Percentiles rank a stretch among this genome's conserved stretches.
These are phyloP conservation scores for Drosophila recens DNA, from an alignment of 2,888 invertebrate genomes.

Conservation along the genomic window DNA sequence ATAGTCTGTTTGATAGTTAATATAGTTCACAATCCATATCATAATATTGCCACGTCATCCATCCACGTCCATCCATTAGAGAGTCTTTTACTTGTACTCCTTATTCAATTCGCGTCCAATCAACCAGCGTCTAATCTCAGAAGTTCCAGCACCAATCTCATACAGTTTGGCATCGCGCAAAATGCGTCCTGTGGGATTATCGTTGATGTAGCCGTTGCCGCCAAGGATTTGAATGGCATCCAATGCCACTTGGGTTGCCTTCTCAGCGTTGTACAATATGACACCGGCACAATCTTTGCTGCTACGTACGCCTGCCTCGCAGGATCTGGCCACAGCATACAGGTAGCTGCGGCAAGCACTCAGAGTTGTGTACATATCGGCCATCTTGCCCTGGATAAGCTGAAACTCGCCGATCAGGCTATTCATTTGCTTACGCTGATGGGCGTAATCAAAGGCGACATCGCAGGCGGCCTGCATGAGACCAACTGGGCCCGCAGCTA, in stretches of 20 bases:
- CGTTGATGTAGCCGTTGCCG: conserved; percentile 99
- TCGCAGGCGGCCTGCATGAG: conserved; percentile 98
- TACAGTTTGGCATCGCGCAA: conserved; percentile 98
- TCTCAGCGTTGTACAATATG: conserved; percentile 95
- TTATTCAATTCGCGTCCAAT: conserved; percentile 95
- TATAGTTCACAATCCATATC: neutral
- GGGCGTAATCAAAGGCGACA: conserved; percentile 97
- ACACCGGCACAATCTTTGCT: conserved; percentile 98
- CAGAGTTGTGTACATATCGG: conserved; percentile 89
- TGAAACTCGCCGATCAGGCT: conserved; percentile 96
- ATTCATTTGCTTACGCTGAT: conserved; percentile 97
- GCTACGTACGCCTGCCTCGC: conserved; percentile 91
- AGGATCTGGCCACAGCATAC: conserved; percentile 94
- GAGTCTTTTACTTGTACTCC: conserved; percentile 88
- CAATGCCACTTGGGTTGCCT: conserved; percentile 94
- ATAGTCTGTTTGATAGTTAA: conserved; percentile 62
- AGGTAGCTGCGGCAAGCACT: conserved; percentile 95
- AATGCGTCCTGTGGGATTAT: conserved; percentile 96
- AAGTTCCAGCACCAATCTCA: conserved; percentile 99
- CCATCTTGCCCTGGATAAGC: conserved; percentile 91
- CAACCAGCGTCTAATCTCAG: conserved; percentile 96
- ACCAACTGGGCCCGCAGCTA: conserved; percentile 96
- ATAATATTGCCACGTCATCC: conserved; percentile 26
- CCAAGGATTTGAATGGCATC: conserved; percentile 99
- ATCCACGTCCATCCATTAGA: neutral